Evolutionary conservation across 2,113 vertebrate species (phyloP).

Genomic region (Etheostoma spectabile): DNA sequence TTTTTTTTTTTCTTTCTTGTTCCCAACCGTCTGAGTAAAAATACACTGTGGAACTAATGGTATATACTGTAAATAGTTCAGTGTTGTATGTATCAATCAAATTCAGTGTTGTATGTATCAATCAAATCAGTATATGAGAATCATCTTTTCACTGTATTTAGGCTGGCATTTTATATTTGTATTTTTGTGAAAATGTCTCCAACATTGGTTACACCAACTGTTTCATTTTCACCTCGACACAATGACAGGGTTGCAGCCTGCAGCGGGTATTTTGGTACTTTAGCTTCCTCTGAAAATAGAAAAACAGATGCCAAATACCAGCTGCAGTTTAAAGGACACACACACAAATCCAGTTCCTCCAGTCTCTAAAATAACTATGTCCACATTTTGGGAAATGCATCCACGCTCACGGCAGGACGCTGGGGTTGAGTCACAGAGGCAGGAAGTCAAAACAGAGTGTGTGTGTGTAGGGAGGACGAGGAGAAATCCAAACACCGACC

Average conservation of each 20-base stretch:
- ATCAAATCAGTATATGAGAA: background rate
- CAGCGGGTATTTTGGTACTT: background rate
- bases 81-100: background rate
- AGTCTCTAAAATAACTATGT: background rate
- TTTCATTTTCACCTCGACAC: background rate
- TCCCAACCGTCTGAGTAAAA: background rate
- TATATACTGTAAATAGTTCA: background rate
- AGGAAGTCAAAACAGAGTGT: slow-evolving; percentile 23
- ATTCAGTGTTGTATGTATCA: background rate
- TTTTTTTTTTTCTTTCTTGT: background rate
- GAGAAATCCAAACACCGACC: slow-evolving; percentile 20
- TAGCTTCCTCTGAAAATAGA: background rate
- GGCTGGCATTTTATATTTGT: background rate
- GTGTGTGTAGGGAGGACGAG: slow-evolving; percentile 26
- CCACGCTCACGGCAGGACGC: slow-evolving; percentile 9
- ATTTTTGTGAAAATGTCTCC: background rate
- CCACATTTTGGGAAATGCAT: background rate
- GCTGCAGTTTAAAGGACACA: background rate
- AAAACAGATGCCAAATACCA: background rate
- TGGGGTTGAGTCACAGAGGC: slow-evolving; percentile 26
- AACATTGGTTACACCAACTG: background rate
- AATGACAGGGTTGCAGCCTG: slow-evolving; percentile 12
- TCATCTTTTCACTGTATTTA: background rate
- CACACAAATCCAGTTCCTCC: background rate
- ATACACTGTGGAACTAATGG: background rate